These are phyloP conservation scores for Chrysaora quinquecirrha DNA, from an alignment of 30 jellyfish, hydroid and myxozoan genomes.

Conservation along the genomic window DNA sequence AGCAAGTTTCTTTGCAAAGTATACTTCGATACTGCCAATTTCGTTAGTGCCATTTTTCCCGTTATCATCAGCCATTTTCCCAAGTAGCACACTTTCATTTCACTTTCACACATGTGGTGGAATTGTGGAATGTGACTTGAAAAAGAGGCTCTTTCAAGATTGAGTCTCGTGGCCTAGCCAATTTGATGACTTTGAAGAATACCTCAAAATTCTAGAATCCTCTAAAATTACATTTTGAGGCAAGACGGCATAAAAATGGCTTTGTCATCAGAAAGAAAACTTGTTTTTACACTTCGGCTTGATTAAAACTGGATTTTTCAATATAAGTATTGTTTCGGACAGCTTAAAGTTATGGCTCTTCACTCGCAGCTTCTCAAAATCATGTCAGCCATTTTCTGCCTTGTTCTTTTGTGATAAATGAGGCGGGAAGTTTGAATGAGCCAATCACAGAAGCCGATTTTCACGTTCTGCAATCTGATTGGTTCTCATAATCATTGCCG, in stretches of 20 bases:
- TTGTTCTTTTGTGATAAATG: no score
- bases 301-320: no score
- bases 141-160: conserved; percentile 18
- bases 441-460: not conserved
- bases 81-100: no score
- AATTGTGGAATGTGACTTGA: not conserved
- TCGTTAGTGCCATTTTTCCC: no score
- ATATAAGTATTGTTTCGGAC: no score
- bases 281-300: no score
- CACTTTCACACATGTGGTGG: conserved; percentile 5
- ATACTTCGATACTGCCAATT: conserved; percentile 86
- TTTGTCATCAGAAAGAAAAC: not conserved
- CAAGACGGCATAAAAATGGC: not conserved
- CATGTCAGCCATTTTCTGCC: no score
- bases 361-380: no score
- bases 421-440: not conserved
- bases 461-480: not conserved
- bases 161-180: not conserved
- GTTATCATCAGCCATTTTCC: no score
- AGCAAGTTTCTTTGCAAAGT: conserved; percentile 95
- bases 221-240: not conserved
- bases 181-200: no score
- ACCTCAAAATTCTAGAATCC: not conserved
- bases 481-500: not conserved
- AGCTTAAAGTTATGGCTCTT: no score